Conservation (phyloP, 2,888 invertebrate species). For the Phaonia tiefii region DNA sequence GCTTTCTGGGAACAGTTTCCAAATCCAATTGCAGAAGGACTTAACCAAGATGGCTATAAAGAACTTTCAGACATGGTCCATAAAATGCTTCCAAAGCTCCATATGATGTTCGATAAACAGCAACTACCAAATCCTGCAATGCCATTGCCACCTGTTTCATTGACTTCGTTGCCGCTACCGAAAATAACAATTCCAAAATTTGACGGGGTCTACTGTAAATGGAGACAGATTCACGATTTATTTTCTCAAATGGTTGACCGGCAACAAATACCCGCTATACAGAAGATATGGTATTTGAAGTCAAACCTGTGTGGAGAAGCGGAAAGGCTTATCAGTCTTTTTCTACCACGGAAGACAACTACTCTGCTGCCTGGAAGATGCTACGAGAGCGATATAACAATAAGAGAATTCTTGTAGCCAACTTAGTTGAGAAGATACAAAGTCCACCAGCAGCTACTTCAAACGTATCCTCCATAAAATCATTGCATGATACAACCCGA, state of each 20-base stretch:
- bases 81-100: no score
- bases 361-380: constrained; percentile 21
- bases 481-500: not conserved
- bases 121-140: no score
- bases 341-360: not conserved
- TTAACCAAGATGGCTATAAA: no score
- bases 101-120: no score
- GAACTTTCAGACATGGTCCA: no score
- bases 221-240: constrained; percentile 22
- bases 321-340: not conserved
- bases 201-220: constrained; percentile 5
- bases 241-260: constrained; percentile 12
- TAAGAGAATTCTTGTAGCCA: constrained; percentile 21
- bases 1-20: no score
- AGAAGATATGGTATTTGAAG: constrained; percentile 21
- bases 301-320: constrained; percentile 19
- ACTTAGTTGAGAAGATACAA: constrained; percentile 17
- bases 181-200: constrained; percentile 21
- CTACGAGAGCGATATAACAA: no score
- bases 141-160: no score
- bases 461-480: no score
- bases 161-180: no score
- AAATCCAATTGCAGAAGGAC: no score
- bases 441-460: no score
- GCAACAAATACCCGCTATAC: not conserved